Conservation (phyloP, 23 tunicate genomes). For the Halocynthia aurantium region DNA sequence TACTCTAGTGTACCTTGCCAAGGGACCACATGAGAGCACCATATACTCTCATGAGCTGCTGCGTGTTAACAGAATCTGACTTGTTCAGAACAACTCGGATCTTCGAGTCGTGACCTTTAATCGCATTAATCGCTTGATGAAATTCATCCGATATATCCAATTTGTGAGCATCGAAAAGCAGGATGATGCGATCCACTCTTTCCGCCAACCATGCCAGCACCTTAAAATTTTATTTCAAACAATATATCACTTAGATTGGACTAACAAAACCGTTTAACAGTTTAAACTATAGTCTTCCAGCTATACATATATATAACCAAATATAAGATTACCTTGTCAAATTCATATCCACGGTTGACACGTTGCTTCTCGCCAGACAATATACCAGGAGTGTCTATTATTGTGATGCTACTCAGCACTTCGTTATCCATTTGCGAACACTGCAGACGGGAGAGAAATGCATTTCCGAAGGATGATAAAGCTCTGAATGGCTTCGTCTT, state of each 20-base stretch:
- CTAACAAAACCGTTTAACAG: neutral
- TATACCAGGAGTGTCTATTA: conserved; percentile 99
- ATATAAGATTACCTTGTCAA: conserved; percentile 61
- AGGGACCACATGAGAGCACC: conserved; percentile 99
- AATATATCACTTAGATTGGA: neutral
- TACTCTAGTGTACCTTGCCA: conserved; percentile 62
- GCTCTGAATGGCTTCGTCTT: conserved; percentile 92
- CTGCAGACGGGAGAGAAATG: conserved; percentile 85
- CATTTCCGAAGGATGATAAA: conserved; percentile 87
- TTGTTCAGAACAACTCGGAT: conserved; percentile 98
- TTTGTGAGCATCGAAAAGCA: conserved; percentile 99
- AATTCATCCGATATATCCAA: conserved; percentile 99
- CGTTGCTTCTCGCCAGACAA: conserved; percentile 98
- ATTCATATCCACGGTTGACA: conserved; percentile 94
- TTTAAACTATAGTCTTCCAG: neutral
- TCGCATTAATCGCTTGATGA: conserved; percentile 96
- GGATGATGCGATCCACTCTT: conserved; percentile 97
- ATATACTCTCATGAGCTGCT: conserved; percentile 98
- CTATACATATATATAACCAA: neutral
- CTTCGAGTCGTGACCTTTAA: conserved; percentile 86
- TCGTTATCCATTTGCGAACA: conserved; percentile 86
- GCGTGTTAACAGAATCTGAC: conserved; percentile 96
- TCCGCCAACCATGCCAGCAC: conserved; percentile 99
- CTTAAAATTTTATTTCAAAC: conserved; percentile 24
- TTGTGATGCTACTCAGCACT: conserved; percentile 86